These are phyloP conservation scores for Heliconius cydno DNA, from an alignment of 2,888 invertebrate species.

Conservation along the genomic window DNA sequence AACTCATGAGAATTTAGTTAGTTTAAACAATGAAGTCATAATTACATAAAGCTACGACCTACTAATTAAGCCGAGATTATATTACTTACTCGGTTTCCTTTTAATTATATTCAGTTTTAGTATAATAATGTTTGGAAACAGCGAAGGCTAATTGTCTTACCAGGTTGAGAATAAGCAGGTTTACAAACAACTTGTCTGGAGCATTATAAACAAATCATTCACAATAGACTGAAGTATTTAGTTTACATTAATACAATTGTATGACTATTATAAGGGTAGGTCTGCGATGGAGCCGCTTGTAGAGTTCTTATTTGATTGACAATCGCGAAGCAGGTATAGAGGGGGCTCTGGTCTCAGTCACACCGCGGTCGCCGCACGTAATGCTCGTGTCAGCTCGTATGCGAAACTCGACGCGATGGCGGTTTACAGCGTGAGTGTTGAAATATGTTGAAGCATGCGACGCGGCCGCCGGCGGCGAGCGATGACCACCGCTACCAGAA, in stretches of 20 bases:
- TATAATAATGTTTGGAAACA: not conserved
- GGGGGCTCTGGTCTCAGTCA: conserved; percentile 58
- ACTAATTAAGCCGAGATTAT: conserved; percentile 8
- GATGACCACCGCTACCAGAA: conserved; percentile 83
- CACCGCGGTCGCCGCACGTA: conserved; percentile 62
- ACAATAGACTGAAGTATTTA: conserved; percentile 38
- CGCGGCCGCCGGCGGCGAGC: conserved; percentile 82
- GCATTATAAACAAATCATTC: conserved; percentile 36
- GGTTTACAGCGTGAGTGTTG: conserved; percentile 70
- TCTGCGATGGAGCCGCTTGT: conserved; percentile 50
- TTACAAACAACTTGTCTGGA: conserved; percentile 36
- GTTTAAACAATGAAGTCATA: conserved; percentile 28
- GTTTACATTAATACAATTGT: conserved; percentile 41
- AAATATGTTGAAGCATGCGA: conserved; percentile 89
- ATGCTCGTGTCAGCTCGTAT: conserved; percentile 68
- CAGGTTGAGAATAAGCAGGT: conserved; percentile 16
- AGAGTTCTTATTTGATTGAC: conserved; percentile 66
- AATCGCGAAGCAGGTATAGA: conserved; percentile 67
- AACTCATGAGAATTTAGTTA: conserved; percentile 23
- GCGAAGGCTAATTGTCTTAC: not conserved
- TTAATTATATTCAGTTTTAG: conserved; percentile 16
- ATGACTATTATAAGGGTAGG: conserved; percentile 60
- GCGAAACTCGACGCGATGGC: conserved; percentile 76
- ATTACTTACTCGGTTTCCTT: not conserved
- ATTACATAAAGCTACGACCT: conserved; percentile 22